phyloP scores from a whole-genome alignment of 2,888 invertebrate species.

The Asteroscopus sphinx region DNA sequence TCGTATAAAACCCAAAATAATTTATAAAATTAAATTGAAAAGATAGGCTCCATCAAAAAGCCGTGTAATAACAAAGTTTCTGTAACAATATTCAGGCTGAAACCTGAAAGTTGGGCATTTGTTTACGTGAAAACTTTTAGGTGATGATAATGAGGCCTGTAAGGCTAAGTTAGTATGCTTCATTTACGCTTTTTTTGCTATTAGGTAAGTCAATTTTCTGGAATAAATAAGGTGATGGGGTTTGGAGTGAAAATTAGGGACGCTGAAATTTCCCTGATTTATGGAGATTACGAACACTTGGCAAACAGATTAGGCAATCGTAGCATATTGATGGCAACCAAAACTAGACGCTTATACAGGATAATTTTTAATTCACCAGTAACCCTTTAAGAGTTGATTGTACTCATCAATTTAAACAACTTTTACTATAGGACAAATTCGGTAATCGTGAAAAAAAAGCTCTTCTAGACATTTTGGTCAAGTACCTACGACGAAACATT shows the following conservation, averaged over 20 bases:
- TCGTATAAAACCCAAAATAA: conserved; percentile 38
- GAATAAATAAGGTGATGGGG: conserved; percentile 3
- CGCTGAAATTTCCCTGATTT: no score
- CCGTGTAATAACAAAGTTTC: conserved; percentile 34
- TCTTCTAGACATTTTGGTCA: no score
- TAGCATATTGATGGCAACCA: no score
- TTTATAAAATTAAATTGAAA: conserved; percentile 53
- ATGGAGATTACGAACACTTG: no score
- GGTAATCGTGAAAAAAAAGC: no score
- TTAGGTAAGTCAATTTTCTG: conserved; percentile 17
- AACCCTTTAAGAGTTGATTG: no score
- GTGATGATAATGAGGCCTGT: conserved; percentile 55
- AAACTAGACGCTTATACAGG: no score
- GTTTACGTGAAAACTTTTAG: conserved; percentile 55
- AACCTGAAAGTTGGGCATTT: conserved; percentile 56
- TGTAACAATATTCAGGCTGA: conserved; percentile 44
- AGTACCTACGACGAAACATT: no score
- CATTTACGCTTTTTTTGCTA: conserved; percentile 33
- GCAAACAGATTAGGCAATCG: no score
- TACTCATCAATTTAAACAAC: no score
- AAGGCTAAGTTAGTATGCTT: conserved; percentile 51
- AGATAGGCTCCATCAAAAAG: conserved; percentile 49
- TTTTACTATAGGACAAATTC: no score
- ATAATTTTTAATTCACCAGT: no score
- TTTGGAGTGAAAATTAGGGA: neutral